A percentile compares a stretch with the other conserved stretches of the same genome.
Evolutionary conservation across 2,888 invertebrate species (phyloP).

Genomic region (Drosophila flavopinicola): DNA sequence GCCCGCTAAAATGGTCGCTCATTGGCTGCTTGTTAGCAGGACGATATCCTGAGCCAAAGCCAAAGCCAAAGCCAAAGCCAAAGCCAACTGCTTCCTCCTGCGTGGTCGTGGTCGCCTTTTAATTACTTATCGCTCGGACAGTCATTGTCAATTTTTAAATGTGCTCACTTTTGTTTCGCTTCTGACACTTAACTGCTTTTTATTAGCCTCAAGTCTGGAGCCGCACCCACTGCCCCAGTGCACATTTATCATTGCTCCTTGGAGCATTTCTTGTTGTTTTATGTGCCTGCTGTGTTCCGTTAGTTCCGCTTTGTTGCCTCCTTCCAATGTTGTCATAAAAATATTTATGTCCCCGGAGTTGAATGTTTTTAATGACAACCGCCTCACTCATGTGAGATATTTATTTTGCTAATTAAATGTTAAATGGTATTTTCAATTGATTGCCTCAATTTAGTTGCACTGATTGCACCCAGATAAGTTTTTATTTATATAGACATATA

Average conservation of each 20-base stretch:
- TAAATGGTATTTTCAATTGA: constrained; percentile 50
- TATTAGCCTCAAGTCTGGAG: constrained; percentile 46
- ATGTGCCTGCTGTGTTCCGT: constrained; percentile 29
- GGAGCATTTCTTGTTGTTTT: constrained; percentile 37
- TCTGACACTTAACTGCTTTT: constrained; percentile 64
- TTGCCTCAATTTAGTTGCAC: constrained; percentile 14
- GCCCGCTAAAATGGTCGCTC: constrained; percentile 37
- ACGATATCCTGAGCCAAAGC: constrained; percentile 23
- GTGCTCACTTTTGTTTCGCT: constrained; percentile 47
- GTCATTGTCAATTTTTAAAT: constrained; percentile 69
- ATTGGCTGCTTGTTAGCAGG: constrained; percentile 57
- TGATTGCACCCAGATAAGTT: constrained; percentile 4
- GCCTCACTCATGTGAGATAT: constrained; percentile 32
- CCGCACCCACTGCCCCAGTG: constrained; percentile 13
- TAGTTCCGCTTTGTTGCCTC: constrained; percentile 51
- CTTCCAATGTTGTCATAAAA: constrained; percentile 58
- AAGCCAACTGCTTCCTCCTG: background rate
- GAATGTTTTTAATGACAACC: constrained; percentile 50
- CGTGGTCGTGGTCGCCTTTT: constrained; percentile 26
- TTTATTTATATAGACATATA: background rate
- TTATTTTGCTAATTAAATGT: constrained; percentile 54
- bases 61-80: background rate
- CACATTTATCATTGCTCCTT: constrained; percentile 36
- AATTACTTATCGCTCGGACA: constrained; percentile 69
- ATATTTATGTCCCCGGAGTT: constrained; percentile 60